These are phyloP conservation scores for Calyptommatus sinebrachiatus DNA, from an alignment of 2,113 vertebrate genomes.

Conservation along the genomic window DNA sequence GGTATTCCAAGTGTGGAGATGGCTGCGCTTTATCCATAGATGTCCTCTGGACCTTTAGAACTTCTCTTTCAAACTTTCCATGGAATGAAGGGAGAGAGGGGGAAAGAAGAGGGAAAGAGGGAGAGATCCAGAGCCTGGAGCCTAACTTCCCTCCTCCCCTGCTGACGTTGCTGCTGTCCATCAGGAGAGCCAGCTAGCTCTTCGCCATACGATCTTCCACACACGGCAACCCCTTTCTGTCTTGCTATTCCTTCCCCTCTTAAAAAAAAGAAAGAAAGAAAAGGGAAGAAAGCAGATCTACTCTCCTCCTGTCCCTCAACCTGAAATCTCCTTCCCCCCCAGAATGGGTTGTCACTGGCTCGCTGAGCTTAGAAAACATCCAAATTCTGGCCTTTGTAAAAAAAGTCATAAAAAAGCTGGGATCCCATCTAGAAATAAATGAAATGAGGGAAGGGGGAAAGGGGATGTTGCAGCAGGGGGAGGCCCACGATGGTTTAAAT, in stretches of 20 bases:
- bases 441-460: not conserved
- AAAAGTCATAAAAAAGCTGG: no score
- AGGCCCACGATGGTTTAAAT: constrained; percentile 19
- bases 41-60: not conserved
- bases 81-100: not conserved
- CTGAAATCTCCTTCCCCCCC: not conserved
- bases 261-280: no score
- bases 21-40: not conserved
- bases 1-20: not conserved
- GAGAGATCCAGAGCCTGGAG: not conserved
- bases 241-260: fast-evolving
- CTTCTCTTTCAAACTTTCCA: constrained; percentile 3
- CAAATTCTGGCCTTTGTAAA: no score
- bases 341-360: no score
- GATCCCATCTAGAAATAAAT: no score
- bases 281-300: not conserved
- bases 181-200: constrained; percentile 32
- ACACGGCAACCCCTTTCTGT: not conserved
- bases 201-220: constrained; percentile 37
- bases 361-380: no score
- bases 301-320: not conserved
- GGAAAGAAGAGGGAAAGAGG: not conserved
- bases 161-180: constrained; percentile 71
- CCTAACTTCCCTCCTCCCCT: constrained; percentile 37
- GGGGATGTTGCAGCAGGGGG: not conserved